Conservation (phyloP, 1,140 invertebrate genomes). For the Chymomyza costata region DNA sequence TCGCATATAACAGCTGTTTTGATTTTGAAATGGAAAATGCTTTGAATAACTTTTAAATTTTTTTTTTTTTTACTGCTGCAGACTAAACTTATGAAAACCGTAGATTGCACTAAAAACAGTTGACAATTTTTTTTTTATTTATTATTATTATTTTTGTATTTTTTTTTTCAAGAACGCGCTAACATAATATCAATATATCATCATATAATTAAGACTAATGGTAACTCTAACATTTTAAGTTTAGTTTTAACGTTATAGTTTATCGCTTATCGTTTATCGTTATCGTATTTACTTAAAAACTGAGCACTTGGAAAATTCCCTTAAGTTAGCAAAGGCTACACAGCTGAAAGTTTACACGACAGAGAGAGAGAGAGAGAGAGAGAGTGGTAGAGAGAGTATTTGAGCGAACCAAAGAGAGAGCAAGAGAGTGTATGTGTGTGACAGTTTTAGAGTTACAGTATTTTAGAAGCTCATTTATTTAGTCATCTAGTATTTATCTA, state of each 20-base stretch:
- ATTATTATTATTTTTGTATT: slow-evolving; percentile 11
- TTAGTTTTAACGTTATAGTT: slow-evolving; percentile 27
- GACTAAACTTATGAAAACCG: slow-evolving; percentile 68
- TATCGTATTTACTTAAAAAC: slow-evolving; percentile 24
- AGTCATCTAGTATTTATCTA: too few relatives aligned
- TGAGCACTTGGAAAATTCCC: slow-evolving; percentile 54
- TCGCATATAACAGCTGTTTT: slow-evolving; percentile 43
- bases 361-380: neutral
- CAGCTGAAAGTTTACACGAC: slow-evolving; percentile 1
- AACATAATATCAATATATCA: slow-evolving; percentile 31
- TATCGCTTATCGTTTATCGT: slow-evolving; percentile 18
- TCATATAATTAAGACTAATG: slow-evolving; percentile 20
- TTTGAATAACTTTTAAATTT: slow-evolving; percentile 27
- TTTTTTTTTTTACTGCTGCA: slow-evolving; percentile 26
- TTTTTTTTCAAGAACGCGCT: slow-evolving; percentile 24
- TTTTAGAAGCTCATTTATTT: slow-evolving; percentile 9
- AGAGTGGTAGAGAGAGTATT: neutral
- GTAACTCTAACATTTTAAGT: slow-evolving; percentile 30
- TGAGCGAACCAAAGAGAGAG: neutral
- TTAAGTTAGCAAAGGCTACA: slow-evolving; percentile 38
- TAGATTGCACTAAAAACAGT: slow-evolving; percentile 71
- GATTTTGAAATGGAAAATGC: slow-evolving; percentile 30
- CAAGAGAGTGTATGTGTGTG: slow-evolving; percentile 1
- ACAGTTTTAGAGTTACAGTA: neutral
- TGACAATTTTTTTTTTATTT: slow-evolving; percentile 38